These are phyloP conservation scores for Engystomops pustulosus DNA, from an alignment of 2,113 vertebrate genomes.

Conservation along the genomic window DNA sequence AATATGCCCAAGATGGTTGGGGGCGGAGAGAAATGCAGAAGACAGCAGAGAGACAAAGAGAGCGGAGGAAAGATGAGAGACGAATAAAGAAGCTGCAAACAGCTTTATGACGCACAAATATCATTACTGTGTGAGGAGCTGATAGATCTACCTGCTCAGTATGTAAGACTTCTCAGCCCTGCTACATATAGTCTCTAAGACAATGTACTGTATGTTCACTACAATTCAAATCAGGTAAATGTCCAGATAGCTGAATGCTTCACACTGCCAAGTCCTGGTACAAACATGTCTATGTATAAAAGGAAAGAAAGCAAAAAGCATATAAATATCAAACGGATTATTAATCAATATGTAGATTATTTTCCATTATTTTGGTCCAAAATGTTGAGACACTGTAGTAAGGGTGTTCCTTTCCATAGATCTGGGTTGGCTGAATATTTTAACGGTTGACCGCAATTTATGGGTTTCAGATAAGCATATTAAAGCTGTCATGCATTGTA, in stretches of 20 bases:
- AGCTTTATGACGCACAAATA: slow-evolving; percentile 51
- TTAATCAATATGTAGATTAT: neutral
- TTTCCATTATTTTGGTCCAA: neutral
- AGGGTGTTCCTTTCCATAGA: neutral
- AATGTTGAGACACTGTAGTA: neutral
- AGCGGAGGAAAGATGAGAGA: slow-evolving; percentile 55
- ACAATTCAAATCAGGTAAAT: slow-evolving; percentile 20
- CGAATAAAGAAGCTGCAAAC: slow-evolving; percentile 41
- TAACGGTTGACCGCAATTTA: neutral
- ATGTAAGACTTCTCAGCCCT: slow-evolving; percentile 10
- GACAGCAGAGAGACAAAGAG: slow-evolving; percentile 49
- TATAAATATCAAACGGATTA: no score
- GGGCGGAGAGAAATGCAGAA: slow-evolving; percentile 52
- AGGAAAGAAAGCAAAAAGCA: neutral
- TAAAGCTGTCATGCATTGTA: neutral
- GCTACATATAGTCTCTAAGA: slow-evolving; percentile 19
- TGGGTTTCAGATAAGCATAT: neutral
- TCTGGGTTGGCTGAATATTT: neutral
- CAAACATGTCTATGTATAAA: no score
- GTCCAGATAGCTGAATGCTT: neutral
- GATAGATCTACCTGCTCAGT: slow-evolving; percentile 10
- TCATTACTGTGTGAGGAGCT: neutral
- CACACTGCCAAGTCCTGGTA: no score
- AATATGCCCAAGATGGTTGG: slow-evolving; percentile 47
- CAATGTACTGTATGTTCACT: slow-evolving; percentile 31